Evolutionary conservation across 2,888 invertebrate genomes (phyloP).

Genomic region (Dynastes grantii): DNA sequence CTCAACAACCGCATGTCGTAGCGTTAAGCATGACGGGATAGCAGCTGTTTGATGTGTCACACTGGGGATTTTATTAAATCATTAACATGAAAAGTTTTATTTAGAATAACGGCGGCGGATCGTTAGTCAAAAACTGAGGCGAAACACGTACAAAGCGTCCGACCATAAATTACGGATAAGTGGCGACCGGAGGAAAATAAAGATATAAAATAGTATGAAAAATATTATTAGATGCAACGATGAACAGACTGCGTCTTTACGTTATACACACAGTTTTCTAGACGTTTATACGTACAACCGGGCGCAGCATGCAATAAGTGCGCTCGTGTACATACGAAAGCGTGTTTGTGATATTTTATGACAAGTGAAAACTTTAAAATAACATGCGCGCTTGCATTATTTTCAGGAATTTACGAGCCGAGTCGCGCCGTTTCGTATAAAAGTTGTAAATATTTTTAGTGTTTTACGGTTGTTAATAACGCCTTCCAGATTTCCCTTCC

Average conservation of each 20-base stretch:
- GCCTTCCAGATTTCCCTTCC: slow-evolving; percentile 36
- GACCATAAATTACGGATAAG: slow-evolving; percentile 42
- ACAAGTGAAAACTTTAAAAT: slow-evolving; percentile 41
- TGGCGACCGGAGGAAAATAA: slow-evolving; percentile 45
- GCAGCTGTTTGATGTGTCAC: slow-evolving; percentile 45
- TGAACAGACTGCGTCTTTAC: slow-evolving; percentile 1
- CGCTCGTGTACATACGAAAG: slow-evolving; percentile 6
- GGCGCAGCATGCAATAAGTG: background rate
- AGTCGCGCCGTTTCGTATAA: slow-evolving; percentile 14
- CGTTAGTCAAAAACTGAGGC: slow-evolving; percentile 34
- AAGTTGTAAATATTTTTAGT: slow-evolving; percentile 46
- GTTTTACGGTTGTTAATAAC: slow-evolving; percentile 43
- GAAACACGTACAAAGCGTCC: slow-evolving; percentile 32
- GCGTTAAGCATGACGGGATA: background rate
- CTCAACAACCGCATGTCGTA: slow-evolving; percentile 6
- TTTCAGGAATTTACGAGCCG: slow-evolving; percentile 27
- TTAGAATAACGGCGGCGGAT: slow-evolving; percentile 29
- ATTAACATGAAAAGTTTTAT: slow-evolving; percentile 41
- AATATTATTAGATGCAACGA: slow-evolving; percentile 48
- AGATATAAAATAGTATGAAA: slow-evolving; percentile 50
- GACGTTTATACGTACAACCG: background rate
- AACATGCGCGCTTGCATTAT: slow-evolving; percentile 32
- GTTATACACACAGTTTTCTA: slow-evolving; percentile 4
- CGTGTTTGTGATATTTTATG: slow-evolving; percentile 42
- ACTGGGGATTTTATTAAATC: slow-evolving; percentile 38